phyloP scores from a whole-genome alignment of 2,888 invertebrate species.

The Platycheirus rosarum region DNA sequence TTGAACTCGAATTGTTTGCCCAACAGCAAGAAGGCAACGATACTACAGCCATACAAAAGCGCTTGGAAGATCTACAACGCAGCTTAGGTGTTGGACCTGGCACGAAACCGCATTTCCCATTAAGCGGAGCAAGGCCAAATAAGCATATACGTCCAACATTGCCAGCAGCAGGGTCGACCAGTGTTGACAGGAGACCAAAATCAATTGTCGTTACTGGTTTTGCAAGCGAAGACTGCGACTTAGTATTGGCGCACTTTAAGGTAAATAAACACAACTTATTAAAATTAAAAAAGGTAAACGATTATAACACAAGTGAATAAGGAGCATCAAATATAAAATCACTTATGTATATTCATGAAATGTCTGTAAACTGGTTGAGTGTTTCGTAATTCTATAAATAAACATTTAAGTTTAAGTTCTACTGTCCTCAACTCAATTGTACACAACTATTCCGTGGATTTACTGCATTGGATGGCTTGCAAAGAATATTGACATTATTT shows the following conservation, averaged over 20 bases:
- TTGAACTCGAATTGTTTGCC: conserved; percentile 94
- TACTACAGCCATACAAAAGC: conserved; percentile 90
- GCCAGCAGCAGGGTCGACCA: conserved; percentile 81
- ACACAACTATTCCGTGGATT: too few species aligned
- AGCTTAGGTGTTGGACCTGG: conserved; percentile 78
- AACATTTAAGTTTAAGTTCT: too few species aligned
- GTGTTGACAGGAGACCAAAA: conserved; percentile 93
- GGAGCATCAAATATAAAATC: too few species aligned
- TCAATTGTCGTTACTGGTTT: conserved; percentile 94
- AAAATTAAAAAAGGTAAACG: too few species aligned
- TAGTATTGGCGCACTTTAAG: conserved; percentile 91
- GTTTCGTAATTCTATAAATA: too few species aligned
- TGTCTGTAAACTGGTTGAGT: too few species aligned
- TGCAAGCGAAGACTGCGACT: conserved; percentile 91
- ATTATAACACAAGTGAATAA: too few species aligned
- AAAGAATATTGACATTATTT: too few species aligned
- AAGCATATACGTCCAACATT: conserved; percentile 79
- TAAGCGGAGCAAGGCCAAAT: conserved; percentile 72
- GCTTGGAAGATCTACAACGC: conserved; percentile 87
- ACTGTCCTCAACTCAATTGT: too few species aligned
- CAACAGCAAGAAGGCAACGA: conserved; percentile 94
- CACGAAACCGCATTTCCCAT: conserved; percentile 72
- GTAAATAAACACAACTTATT: too few species aligned
- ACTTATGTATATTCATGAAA: too few species aligned
- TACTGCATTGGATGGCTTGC: too few species aligned